Evolutionary conservation across 1,140 invertebrate genomes (phyloP).

Genomic region (Zaprionus africanus): DNA sequence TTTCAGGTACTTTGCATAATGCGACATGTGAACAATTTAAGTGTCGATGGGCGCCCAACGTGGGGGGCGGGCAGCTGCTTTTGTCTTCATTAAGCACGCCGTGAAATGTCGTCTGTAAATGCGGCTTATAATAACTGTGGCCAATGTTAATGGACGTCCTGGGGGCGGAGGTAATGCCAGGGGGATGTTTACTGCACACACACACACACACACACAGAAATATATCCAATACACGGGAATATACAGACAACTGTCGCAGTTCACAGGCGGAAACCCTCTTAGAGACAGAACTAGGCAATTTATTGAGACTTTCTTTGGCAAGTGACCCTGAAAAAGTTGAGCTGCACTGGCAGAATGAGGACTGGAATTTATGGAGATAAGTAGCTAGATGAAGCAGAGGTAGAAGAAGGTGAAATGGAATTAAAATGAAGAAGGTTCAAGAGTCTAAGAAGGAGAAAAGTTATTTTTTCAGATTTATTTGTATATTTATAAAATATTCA

Average conservation of each 20-base stretch:
- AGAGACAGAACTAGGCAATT: constrained; percentile 21
- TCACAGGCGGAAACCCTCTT: constrained; percentile 29
- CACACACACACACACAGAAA: neutral
- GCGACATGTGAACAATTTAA: constrained; percentile 74
- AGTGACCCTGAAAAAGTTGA: constrained; percentile 42
- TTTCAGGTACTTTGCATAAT: constrained; percentile 75
- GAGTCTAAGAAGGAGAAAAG: neutral
- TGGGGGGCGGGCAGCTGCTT: constrained; percentile 27
- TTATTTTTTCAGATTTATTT: neutral
- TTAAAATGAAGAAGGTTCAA: neutral
- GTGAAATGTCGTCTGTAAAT: constrained; percentile 55
- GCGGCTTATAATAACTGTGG: constrained; percentile 44
- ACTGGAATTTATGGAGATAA: neutral
- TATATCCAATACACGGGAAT: neutral
- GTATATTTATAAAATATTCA: neutral
- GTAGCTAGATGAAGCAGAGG: neutral
- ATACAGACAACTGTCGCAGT: constrained; percentile 35
- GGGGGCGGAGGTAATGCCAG: neutral
- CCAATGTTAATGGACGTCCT: constrained; percentile 10
- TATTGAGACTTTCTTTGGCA: constrained; percentile 5
- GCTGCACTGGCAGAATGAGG: neutral
- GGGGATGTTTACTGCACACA: constrained; percentile 20
- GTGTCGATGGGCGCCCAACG: constrained; percentile 60
- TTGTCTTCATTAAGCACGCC: constrained; percentile 69
- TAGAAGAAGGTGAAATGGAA: neutral